Conservation (phyloP, 2,113 vertebrate genomes). For the Forbesichthys papilliferus region DNA sequence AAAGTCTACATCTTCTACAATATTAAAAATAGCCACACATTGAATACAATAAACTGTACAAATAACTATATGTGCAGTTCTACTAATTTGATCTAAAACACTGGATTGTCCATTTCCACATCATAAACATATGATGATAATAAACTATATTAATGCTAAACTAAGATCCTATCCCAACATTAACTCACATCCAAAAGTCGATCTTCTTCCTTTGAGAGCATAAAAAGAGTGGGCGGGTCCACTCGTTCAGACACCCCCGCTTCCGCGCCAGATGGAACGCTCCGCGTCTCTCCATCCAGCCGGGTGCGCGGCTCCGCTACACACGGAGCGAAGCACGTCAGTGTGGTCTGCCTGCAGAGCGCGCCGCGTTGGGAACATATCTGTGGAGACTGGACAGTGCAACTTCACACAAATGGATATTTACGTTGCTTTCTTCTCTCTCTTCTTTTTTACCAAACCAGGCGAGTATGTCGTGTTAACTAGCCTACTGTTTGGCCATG, state of each 20-base stretch:
- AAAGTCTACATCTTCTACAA: no score
- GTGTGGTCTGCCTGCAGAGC: conserved; percentile 49
- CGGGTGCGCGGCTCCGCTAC: conserved; percentile 49
- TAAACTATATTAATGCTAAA: not conserved
- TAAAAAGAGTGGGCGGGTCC: not conserved
- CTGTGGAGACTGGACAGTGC: conserved; percentile 51
- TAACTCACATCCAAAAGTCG: conserved; percentile 52
- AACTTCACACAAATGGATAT: conserved; percentile 78
- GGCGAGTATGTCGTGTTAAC: conserved; percentile 65
- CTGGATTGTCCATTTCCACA: no score
- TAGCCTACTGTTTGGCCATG: no score
- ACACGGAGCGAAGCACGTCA: conserved; percentile 53
- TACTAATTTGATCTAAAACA: no score
- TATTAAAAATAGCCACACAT: no score
- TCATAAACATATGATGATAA: not conserved
- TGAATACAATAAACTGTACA: no score
- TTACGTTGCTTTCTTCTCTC: conserved; percentile 76
- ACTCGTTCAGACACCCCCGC: conserved; percentile 35
- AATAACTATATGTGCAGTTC: no score
- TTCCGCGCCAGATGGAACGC: conserved; percentile 63
- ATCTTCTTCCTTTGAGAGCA: conserved; percentile 22
- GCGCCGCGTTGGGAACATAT: conserved; percentile 23
- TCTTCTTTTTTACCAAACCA: conserved; percentile 79
- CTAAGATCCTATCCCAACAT: conserved; percentile 7
- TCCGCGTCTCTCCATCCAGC: conserved; percentile 59